phyloP scores from a whole-genome alignment of 2,113 vertebrate species.

The Neodon shergylaensis region DNA sequence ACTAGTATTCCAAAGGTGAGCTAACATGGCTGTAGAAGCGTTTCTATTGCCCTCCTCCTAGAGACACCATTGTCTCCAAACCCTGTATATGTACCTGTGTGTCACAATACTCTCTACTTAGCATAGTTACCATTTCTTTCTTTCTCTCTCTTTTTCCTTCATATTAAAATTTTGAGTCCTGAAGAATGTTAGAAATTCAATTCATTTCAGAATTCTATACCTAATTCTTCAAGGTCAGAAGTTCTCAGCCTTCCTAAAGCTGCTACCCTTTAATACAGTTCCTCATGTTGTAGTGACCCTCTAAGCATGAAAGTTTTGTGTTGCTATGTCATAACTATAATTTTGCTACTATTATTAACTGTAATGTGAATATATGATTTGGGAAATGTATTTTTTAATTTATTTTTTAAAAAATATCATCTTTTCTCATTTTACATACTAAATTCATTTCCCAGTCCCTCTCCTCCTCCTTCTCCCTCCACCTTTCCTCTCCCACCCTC shows the following conservation, averaged over 20 bases:
- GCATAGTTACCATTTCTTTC: background rate
- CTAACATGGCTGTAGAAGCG: background rate
- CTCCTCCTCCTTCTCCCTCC: too few relatives aligned
- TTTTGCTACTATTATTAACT: background rate
- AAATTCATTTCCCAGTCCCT: too few relatives aligned
- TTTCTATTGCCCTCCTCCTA: background rate
- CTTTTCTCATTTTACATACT: too few relatives aligned
- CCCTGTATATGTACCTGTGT: background rate
- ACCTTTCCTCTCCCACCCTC: too few relatives aligned
- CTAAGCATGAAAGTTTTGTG: background rate
- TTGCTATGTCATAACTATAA: background rate
- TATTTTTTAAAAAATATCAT: too few relatives aligned
- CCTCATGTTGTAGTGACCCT: background rate
- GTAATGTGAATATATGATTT: background rate
- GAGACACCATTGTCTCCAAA: too few relatives aligned
- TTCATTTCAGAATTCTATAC: background rate
- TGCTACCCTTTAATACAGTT: background rate
- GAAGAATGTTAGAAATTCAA: background rate
- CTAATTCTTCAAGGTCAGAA: background rate
- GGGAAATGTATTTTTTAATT: background rate
- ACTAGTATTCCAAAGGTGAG: background rate
- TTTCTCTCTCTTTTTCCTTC: background rate
- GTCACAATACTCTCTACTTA: too few relatives aligned
- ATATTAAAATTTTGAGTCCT: background rate
- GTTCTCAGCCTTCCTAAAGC: background rate